phyloP scores from a whole-genome alignment of 1,140 invertebrate genomes.

The Platyscapa corneri region DNA sequence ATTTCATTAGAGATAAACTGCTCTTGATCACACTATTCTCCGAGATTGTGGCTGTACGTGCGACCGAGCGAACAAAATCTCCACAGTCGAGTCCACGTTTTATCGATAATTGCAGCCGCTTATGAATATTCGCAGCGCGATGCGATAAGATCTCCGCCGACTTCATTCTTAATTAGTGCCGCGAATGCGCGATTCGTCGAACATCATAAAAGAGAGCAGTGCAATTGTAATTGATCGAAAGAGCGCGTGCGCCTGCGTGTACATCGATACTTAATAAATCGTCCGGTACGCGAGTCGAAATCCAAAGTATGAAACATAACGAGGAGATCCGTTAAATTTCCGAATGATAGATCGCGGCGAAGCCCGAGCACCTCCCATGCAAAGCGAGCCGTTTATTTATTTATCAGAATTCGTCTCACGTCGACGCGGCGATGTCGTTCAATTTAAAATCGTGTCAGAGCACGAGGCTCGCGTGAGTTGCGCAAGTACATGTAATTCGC shows the following conservation, averaged over 20 bases:
- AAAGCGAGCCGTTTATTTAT: slow-evolving; percentile 33
- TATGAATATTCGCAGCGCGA: no score
- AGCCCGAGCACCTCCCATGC: neutral
- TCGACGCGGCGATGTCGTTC: slow-evolving; percentile 53
- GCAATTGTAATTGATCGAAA: no score
- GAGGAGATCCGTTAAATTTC: slow-evolving; percentile 8
- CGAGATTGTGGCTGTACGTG: neutral
- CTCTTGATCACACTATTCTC: slow-evolving; percentile 35
- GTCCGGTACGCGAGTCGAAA: neutral
- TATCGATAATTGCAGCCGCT: neutral
- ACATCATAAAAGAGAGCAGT: no score
- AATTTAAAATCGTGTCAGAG: slow-evolving; percentile 62
- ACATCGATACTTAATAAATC: slow-evolving; percentile 1
- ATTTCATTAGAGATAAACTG: slow-evolving; percentile 42
- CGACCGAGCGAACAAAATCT: neutral
- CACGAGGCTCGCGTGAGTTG: slow-evolving; percentile 55
- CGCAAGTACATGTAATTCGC: slow-evolving; percentile 36
- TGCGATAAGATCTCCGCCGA: no score
- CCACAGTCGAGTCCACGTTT: neutral
- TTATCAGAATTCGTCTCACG: slow-evolving; percentile 48
- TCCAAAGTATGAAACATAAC: neutral
- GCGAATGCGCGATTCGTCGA: no score
- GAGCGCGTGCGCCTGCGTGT: no score
- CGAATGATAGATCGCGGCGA: slow-evolving; percentile 1
- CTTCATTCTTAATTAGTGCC: no score